A percentile compares a stretch with the other conserved stretches of the same genome.
These are phyloP conservation scores for Euproctis similis DNA, from an alignment of 2,888 invertebrate genomes.

Conservation along the genomic window DNA sequence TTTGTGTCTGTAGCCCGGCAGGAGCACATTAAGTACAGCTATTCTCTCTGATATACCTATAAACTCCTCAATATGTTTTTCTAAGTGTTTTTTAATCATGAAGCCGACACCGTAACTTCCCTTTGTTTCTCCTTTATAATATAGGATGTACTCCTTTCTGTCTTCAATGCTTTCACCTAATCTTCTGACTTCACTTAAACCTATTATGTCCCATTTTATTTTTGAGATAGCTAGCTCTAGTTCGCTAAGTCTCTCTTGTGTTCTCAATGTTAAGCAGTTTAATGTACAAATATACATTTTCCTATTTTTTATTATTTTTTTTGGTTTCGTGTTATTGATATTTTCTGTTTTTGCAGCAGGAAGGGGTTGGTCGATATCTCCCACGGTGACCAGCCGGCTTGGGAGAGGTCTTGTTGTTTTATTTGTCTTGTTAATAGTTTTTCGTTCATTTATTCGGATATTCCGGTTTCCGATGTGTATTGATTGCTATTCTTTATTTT, in stretches of 20 bases:
- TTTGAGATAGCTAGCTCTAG: conserved; percentile 1
- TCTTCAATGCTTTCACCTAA: too few species aligned
- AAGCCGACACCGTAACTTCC: too few species aligned
- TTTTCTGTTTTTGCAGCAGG: conserved; percentile 6
- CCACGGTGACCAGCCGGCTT: too few species aligned
- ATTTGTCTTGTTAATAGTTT: neutral
- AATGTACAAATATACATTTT: conserved; percentile 2
- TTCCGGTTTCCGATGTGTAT: conserved; percentile 3
- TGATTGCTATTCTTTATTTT: conserved; percentile 4
- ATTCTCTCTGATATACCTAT: too few species aligned
- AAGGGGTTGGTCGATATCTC: conserved; percentile 8
- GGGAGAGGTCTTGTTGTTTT: conserved; percentile 3
- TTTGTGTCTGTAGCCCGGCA: conserved; percentile 4
- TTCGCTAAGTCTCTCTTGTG: conserved; percentile 1
- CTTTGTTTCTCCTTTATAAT: too few species aligned
- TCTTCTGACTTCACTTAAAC: too few species aligned
- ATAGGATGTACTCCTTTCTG: too few species aligned
- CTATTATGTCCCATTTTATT: too few species aligned
- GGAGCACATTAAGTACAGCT: conserved; percentile 3
- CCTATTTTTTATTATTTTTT: conserved; percentile 2
- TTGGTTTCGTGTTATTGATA: conserved; percentile 3
- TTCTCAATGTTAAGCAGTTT: too few species aligned
- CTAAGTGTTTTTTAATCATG: too few species aligned
- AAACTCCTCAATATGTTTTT: conserved; percentile 4
- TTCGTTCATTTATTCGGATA: neutral